These are phyloP conservation scores for Meles meles DNA, from an alignment of 2,113 vertebrate genomes.

Conservation along the genomic window DNA sequence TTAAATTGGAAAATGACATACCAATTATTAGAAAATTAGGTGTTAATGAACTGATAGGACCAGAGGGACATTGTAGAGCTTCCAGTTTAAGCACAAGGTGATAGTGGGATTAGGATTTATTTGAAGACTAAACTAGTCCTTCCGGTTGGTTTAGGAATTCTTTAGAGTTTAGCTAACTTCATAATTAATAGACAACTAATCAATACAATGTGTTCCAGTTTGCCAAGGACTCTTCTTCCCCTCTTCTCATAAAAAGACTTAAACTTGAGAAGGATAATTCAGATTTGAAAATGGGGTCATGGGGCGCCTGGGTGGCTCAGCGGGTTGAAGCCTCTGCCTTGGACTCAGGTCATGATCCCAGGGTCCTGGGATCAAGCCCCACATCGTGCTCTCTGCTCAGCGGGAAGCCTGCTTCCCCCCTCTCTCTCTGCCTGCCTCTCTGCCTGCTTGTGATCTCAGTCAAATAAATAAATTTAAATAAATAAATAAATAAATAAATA, in stretches of 20 bases:
- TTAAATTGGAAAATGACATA: background rate
- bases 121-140: slow-evolving; percentile 8
- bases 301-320: no score
- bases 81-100: background rate
- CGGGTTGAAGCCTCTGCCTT: no score
- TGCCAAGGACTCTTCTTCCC: background rate
- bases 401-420: no score
- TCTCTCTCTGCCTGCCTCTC: no score
- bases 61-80: background rate
- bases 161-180: slow-evolving; percentile 25
- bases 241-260: background rate
- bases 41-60: background rate
- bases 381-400: no score
- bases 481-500: no score
- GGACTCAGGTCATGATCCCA: no score
- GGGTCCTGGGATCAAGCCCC: no score
- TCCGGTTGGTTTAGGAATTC: background rate
- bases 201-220: background rate
- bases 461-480: no score
- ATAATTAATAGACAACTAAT: slow-evolving; percentile 26
- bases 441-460: no score
- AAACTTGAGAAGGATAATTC: background rate
- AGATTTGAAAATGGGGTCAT: background rate
- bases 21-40: background rate
- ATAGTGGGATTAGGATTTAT: background rate